Base-by-base conservation (phyloP, 2,113 vertebrate genomes). In the Anarrhichthys ocellatus region DNA sequence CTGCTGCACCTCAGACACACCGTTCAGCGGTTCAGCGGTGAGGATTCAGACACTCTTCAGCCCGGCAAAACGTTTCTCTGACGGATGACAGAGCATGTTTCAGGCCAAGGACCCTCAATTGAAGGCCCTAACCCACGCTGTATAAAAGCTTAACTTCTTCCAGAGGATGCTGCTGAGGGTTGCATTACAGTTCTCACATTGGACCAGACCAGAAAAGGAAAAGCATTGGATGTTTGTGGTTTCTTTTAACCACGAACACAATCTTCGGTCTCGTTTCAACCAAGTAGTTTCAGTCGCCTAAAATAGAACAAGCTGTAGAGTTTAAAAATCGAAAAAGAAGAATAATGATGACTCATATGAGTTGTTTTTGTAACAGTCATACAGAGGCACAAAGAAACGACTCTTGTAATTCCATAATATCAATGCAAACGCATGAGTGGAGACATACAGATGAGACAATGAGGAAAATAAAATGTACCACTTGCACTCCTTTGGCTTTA, bases 1-100 rank as follows among this genome's bases (percentile, higher is more conserved):
- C 84, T 0, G 79, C 79, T 81, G 81, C 73, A 0, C 82, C 69
- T 59, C 73, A 69, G 76, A 67, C 84, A 63, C 82, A 56, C 50
- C 14, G 20, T 46, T 48, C 36, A 0, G 20, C 42, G 63, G 40
- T 80, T 6, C 32, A 52, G 71, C 76, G 77, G 36, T 40, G 63
- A 75, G 32, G 83, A 83, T 52, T 73, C 69, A 77, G 48, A 68
- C 13, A 2, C 29, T 0, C 36, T 46, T 76, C 1, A 10, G 44
- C 22, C n/a, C 11, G 6, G 46, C 38, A 14, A 64, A 81, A 38
- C 22, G 2, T 11, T 73, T 46, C 50, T 71, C 36, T 64, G 84
- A 73, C 85, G 54, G 64, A 80, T 69, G 76, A 66, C 20, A 0
- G 38, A 66, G 36, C 40, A 0, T 9, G 42, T 61, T 58, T 80